Percentiles rank a stretch among this genome's conserved stretches.
These are phyloP conservation scores for Onychostruthus taczanowskii DNA, from an alignment of 2,113 vertebrate genomes.

Conservation along the genomic window DNA sequence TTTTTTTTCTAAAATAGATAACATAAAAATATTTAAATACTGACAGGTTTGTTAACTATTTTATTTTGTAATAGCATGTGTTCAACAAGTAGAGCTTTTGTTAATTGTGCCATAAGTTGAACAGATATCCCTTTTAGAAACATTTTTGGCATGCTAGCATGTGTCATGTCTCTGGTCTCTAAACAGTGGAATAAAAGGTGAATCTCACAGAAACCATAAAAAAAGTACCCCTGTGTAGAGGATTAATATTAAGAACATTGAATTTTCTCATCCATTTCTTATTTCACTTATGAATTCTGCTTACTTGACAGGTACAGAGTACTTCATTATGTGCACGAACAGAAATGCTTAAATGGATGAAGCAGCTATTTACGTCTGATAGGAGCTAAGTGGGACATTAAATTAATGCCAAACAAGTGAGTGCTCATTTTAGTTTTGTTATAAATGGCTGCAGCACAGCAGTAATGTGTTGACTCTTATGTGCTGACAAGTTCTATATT, in stretches of 20 bases:
- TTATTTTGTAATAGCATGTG: slow-evolving; percentile 38
- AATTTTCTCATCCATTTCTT: slow-evolving; percentile 60
- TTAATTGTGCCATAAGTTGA: slow-evolving; percentile 34
- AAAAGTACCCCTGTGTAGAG: not conserved
- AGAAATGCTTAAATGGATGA: slow-evolving; percentile 62
- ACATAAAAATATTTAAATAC: slow-evolving; percentile 57
- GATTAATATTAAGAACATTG: slow-evolving; percentile 20
- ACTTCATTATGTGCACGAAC: slow-evolving; percentile 44
- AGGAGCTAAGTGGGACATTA: slow-evolving; percentile 64
- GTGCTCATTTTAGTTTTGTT: slow-evolving; percentile 60
- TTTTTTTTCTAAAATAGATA: slow-evolving; percentile 44
- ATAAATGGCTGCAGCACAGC: slow-evolving; percentile 38
- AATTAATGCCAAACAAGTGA: slow-evolving; percentile 70
- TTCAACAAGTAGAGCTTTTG: slow-evolving; percentile 14
- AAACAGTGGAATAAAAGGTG: not conserved
- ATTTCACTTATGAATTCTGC: slow-evolving; percentile 66
- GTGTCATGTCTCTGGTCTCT: not conserved
- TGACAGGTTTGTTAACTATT: slow-evolving; percentile 36
- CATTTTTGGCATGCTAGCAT: not conserved
- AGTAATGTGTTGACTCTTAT: slow-evolving; percentile 52
- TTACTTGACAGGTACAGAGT: slow-evolving; percentile 62
- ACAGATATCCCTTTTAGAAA: not conserved
- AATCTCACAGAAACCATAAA: not conserved
- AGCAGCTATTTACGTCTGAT: slow-evolving; percentile 58
- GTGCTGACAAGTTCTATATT: slow-evolving; percentile 48